Percentiles rank a stretch among this genome's conserved stretches.
Conservation (phyloP, 2,113 vertebrate genomes). For the Vimba vimba region DNA sequence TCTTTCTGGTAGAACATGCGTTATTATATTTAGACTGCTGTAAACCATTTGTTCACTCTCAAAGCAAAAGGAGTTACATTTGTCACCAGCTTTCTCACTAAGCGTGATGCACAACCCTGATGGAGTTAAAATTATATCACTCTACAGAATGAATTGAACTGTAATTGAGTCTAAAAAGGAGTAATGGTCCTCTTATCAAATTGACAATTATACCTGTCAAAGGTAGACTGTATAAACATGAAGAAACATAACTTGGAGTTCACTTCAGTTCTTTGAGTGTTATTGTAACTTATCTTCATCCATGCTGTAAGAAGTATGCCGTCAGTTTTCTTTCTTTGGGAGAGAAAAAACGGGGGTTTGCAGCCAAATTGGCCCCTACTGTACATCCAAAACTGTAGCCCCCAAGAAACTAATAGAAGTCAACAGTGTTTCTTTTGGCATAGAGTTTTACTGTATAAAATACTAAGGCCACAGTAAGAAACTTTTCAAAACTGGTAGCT, state of each 20-base stretch:
- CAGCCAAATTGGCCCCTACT: constrained; percentile 47
- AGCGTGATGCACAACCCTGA: background rate
- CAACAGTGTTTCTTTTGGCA: constrained; percentile 58
- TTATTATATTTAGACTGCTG: background rate
- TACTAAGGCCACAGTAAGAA: constrained; percentile 20
- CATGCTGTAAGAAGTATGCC: constrained; percentile 30
- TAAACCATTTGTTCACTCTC: background rate
- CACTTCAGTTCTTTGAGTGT: constrained; percentile 12
- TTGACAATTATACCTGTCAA: background rate
- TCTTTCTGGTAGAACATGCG: no score
- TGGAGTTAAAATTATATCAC: background rate
- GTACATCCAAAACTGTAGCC: constrained; percentile 31
- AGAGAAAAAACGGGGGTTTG: background rate
- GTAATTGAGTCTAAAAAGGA: constrained; percentile 9
- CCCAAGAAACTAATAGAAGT: constrained; percentile 53
- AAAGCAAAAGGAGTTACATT: background rate
- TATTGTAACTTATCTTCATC: constrained; percentile 12
- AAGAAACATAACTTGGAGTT: constrained; percentile 30
- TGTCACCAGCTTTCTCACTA: background rate
- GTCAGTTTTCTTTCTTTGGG: constrained; percentile 53
- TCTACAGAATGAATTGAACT: background rate
- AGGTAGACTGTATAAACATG: constrained; percentile 25
- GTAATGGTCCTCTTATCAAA: constrained; percentile 23
- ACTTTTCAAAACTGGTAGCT: constrained; percentile 34
- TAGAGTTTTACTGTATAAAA: constrained; percentile 38